Conservation (phyloP, 2,888 invertebrate species). For the Anthrax anthrax region DNA sequence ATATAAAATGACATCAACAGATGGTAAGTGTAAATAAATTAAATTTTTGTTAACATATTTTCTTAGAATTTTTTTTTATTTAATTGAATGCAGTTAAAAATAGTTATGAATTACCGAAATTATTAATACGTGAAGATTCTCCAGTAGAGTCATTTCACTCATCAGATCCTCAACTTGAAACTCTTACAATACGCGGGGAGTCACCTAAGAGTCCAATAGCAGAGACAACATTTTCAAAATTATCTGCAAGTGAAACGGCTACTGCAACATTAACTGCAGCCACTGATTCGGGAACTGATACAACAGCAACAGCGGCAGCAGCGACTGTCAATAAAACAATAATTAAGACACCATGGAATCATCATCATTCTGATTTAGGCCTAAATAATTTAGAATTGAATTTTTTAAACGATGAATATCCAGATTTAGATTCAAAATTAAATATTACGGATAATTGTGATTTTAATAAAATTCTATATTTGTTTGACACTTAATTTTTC, state of each 20-base stretch:
- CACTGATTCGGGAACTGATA: background rate
- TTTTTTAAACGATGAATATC: slow-evolving; percentile 14
- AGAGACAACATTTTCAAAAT: slow-evolving; percentile 10
- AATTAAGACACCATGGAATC: slow-evolving; percentile 11
- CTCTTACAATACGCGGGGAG: slow-evolving; percentile 13
- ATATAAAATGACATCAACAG: slow-evolving; percentile 13
- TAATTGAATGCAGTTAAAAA: slow-evolving; percentile 12
- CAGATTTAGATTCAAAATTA: slow-evolving; percentile 9
- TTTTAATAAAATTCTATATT: no score
- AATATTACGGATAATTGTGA: slow-evolving; percentile 2
- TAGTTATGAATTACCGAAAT: slow-evolving; percentile 16
- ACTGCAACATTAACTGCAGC: slow-evolving; percentile 4
- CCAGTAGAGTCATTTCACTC: slow-evolving; percentile 15
- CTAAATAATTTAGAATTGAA: slow-evolving; percentile 15
- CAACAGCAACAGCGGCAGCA: slow-evolving; percentile 3
- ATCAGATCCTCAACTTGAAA: slow-evolving; percentile 15
- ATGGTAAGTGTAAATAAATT: slow-evolving; percentile 10
- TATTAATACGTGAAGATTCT: slow-evolving; percentile 17
- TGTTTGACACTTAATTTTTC: no score
- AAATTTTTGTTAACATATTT: background rate
- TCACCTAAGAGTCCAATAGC: slow-evolving; percentile 13
- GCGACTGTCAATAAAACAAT: slow-evolving; percentile 6
- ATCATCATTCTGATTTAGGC: slow-evolving; percentile 14
- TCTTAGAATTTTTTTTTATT: background rate
- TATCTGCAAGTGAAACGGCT: slow-evolving; percentile 1